These are phyloP conservation scores for Myripristis murdjan DNA, from an alignment of 2,797 vertebrate genomes.

Conservation along the genomic window DNA sequence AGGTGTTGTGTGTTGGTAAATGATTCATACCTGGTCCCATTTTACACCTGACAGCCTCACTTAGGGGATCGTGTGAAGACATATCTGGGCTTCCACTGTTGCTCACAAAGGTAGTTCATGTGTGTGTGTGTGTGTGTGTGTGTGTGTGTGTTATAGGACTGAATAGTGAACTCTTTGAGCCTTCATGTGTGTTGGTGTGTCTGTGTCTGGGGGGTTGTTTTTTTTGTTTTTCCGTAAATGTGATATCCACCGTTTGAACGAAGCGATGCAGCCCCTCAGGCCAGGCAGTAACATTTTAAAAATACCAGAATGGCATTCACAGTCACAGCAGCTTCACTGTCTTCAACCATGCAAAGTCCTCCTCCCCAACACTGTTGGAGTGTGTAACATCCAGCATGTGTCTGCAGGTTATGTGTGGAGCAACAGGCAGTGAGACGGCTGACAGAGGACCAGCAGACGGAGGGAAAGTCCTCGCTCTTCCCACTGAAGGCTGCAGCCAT, in stretches of 20 bases:
- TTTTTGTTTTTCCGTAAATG: conserved; percentile 12
- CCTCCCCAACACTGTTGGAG: no score
- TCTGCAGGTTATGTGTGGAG: conserved; percentile 44
- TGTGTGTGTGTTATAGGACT: conserved; percentile 38
- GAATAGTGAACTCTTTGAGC: conserved; percentile 26
- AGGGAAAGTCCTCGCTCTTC: not conserved
- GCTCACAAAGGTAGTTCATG: conserved; percentile 51
- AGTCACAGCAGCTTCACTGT: no score
- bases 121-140: no score
- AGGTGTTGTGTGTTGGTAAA: conserved; percentile 18
- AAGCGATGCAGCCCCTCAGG: not conserved
- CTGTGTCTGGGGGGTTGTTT: conserved; percentile 2
- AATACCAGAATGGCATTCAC: no score
- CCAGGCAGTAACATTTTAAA: no score
- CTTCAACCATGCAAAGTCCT: no score
- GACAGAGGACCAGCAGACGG: conserved; percentile 9
- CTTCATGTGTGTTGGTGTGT: conserved; percentile 16
- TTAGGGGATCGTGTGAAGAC: conserved; percentile 57
- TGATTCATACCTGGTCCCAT: conserved; percentile 33
- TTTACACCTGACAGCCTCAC: conserved; percentile 49
- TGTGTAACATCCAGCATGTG: no score
- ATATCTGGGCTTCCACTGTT: conserved; percentile 35
- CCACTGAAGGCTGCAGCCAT: conserved; percentile 50
- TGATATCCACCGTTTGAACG: not conserved
- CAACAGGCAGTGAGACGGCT: conserved; percentile 56